phyloP scores from a whole-genome alignment of 2,888 invertebrate species.

The Drosophila algonquin region DNA sequence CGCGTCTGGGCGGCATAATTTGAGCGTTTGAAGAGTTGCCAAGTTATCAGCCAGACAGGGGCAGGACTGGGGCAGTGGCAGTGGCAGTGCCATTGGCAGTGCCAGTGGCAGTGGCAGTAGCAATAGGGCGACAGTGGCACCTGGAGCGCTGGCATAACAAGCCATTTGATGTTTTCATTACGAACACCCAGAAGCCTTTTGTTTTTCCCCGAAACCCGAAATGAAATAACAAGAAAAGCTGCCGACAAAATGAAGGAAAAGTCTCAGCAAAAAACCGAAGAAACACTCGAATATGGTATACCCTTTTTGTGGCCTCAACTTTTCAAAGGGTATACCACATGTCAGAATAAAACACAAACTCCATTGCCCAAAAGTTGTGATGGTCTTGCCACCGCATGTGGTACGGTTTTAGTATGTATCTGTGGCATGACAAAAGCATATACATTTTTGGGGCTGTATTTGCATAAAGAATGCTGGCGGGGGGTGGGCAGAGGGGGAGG shows the following conservation, averaged over 20 bases:
- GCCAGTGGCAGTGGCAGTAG: too few species aligned
- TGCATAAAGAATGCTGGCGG: slow-evolving; percentile 75
- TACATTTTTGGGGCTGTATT: slow-evolving; percentile 70
- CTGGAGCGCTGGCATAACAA: slow-evolving; percentile 68
- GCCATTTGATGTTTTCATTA: slow-evolving; percentile 77
- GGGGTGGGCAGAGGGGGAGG: slow-evolving; percentile 31
- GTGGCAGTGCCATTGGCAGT: background rate
- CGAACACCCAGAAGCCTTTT: slow-evolving; percentile 37
- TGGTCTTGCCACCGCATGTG: slow-evolving; percentile 21
- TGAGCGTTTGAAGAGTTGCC: slow-evolving; percentile 66
- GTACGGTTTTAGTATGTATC: background rate
- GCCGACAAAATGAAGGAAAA: background rate
- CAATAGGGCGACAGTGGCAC: slow-evolving; percentile 46
- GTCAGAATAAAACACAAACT: too few species aligned
- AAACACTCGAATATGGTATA: slow-evolving; percentile 8
- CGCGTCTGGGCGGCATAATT: slow-evolving; percentile 69
- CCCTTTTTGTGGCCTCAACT: slow-evolving; percentile 11
- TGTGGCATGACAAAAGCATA: slow-evolving; percentile 74
- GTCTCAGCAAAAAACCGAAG: background rate
- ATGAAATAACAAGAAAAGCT: background rate
- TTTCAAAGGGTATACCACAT: slow-evolving; percentile 28
- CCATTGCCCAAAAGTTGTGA: too few species aligned
- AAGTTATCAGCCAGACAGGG: slow-evolving; percentile 71
- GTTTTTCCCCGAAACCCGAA: slow-evolving; percentile 16
- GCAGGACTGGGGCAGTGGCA: background rate